Evolutionary conservation across 2,797 vertebrate species (phyloP).

Genomic region (Nannoperca australis): DNA sequence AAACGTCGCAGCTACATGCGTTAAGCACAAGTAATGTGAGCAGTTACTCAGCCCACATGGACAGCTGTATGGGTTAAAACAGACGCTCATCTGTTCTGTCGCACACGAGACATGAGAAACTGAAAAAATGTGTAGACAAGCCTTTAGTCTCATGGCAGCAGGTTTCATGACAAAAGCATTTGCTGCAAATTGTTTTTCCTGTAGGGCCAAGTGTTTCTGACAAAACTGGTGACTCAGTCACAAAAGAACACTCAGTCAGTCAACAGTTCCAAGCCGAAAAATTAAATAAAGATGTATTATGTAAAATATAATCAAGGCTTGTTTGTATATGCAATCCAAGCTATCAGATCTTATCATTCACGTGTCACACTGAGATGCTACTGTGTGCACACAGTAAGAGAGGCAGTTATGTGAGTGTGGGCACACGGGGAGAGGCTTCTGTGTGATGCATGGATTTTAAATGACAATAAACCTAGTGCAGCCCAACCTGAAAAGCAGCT

Average conservation of each 20-base stretch:
- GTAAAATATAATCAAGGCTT: neutral
- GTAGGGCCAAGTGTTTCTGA: conserved; percentile 12
- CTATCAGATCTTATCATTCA: conserved; percentile 5
- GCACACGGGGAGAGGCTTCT: conserved; percentile 26
- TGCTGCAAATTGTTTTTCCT: neutral
- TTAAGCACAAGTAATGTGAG: neutral
- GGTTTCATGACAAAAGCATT: neutral
- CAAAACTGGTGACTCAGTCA: conserved; percentile 4
- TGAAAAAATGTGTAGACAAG: neutral
- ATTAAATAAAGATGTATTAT: neutral
- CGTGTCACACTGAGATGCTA: conserved; percentile 8
- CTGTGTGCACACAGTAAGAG: conserved; percentile 14
- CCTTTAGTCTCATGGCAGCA: neutral
- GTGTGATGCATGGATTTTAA: conserved; percentile 52
- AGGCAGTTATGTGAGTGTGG: conserved; percentile 39
- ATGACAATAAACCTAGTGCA: conserved; percentile 38
- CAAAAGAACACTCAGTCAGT: conserved; percentile 14
- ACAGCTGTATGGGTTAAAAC: neutral
- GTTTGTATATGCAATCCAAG: neutral
- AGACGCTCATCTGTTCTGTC: neutral
- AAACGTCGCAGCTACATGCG: too few relatives aligned
- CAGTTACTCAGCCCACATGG: neutral
- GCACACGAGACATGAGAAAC: neutral
- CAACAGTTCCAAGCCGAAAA: neutral
- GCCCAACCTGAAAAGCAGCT: conserved; percentile 34